A percentile compares a stretch with the other conserved stretches of the same genome.
These are phyloP conservation scores for Drosophila rhopaloa DNA, from an alignment of 1,140 invertebrate species.

Conservation along the genomic window DNA sequence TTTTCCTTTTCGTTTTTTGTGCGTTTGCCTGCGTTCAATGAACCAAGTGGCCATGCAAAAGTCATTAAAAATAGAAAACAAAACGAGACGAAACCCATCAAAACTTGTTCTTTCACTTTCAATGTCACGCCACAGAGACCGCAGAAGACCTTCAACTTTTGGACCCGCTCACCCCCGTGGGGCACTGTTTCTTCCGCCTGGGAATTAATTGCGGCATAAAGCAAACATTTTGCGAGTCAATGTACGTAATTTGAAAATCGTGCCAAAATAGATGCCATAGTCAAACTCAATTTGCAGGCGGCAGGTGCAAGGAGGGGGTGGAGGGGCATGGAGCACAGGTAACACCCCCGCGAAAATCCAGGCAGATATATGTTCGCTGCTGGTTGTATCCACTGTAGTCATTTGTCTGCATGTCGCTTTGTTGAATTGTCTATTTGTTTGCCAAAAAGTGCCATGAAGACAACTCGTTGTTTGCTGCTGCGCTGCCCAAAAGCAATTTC, in stretches of 20 bases:
- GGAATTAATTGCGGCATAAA: slow-evolving; percentile 82
- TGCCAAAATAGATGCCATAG: slow-evolving; percentile 75
- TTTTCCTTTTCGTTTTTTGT: slow-evolving; percentile 19
- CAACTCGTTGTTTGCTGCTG: slow-evolving; percentile 60
- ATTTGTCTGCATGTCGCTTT: slow-evolving; percentile 82
- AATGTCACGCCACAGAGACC: slow-evolving; percentile 68
- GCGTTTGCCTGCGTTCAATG: slow-evolving; percentile 61
- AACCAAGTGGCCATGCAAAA: slow-evolving; percentile 66
- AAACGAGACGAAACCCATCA: slow-evolving; percentile 35
- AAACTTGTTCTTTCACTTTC: slow-evolving; percentile 83
- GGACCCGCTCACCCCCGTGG: slow-evolving; percentile 30
- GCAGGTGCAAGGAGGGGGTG: slow-evolving; percentile 55
- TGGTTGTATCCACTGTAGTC: slow-evolving; percentile 60
- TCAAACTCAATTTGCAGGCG: slow-evolving; percentile 41
- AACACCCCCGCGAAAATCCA: slow-evolving; percentile 73
- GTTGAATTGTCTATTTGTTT: slow-evolving; percentile 82
- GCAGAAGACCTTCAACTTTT: slow-evolving; percentile 77
- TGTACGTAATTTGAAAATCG: slow-evolving; percentile 83
- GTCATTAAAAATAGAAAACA: slow-evolving; percentile 77
- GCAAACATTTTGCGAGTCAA: slow-evolving; percentile 82
- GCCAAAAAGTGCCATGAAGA: slow-evolving; percentile 82
- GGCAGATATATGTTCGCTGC: slow-evolving; percentile 34
- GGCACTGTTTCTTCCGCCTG: slow-evolving; percentile 71
- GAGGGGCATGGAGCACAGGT: slow-evolving; percentile 7
- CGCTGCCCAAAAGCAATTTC: slow-evolving; percentile 70